Evolutionary conservation across 2,113 vertebrate genomes (phyloP).

Genomic region (Brachyhypopomus occidentalis): DNA sequence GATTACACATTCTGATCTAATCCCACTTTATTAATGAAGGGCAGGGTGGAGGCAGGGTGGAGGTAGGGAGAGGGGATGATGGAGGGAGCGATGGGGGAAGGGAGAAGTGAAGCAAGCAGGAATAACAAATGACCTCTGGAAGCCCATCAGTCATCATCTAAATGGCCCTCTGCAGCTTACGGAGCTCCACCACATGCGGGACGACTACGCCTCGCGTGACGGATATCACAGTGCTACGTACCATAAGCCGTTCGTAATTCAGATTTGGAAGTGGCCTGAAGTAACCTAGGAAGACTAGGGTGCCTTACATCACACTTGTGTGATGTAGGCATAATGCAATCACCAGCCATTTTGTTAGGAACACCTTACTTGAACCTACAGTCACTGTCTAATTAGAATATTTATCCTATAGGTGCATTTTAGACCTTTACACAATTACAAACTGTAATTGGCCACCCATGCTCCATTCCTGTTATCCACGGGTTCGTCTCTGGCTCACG

Average conservation of each 20-base stretch:
- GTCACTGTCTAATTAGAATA: too few relatives aligned
- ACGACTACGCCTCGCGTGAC: conserved; percentile 7
- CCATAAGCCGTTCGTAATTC: not conserved
- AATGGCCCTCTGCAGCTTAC: conserved; percentile 7
- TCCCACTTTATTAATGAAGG: conserved; percentile 47
- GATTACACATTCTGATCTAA: conserved; percentile 47
- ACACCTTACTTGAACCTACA: too few relatives aligned
- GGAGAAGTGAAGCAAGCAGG: not conserved
- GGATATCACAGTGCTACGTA: not conserved
- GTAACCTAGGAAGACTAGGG: not conserved
- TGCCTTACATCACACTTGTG: too few relatives aligned
- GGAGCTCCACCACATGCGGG: not conserved
- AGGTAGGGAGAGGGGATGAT: not conserved
- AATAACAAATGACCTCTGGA: conserved; percentile 11
- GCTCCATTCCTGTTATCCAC: too few relatives aligned
- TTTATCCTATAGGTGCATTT: too few relatives aligned
- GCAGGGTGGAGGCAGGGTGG: not conserved
- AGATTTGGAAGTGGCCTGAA: not conserved
- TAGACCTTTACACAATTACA: too few relatives aligned
- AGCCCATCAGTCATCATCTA: conserved; percentile 32
- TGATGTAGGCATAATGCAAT: too few relatives aligned
- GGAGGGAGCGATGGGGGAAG: not conserved
- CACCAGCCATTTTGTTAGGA: too few relatives aligned
- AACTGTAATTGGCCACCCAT: too few relatives aligned
- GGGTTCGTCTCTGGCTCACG: too few relatives aligned